phyloP scores from a whole-genome alignment of 1,140 invertebrate species.

The Cyphomyrmex costatus region DNA sequence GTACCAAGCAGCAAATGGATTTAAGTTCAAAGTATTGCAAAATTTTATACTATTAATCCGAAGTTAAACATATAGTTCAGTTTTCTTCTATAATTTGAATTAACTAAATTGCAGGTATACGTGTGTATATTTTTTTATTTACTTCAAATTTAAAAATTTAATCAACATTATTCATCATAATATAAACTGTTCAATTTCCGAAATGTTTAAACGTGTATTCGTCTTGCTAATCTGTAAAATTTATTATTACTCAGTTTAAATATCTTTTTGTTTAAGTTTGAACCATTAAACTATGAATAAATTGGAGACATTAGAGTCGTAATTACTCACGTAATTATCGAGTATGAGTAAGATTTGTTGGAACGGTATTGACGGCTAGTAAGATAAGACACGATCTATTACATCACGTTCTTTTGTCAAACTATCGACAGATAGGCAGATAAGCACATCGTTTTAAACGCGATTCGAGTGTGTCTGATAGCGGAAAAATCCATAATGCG shows the following conservation, averaged over 20 bases:
- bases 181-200: neutral
- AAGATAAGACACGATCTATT: constrained; percentile 67
- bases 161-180: neutral
- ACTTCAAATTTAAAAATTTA: neutral
- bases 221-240: neutral
- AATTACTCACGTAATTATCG: constrained; percentile 73
- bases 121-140: neutral
- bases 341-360: constrained; percentile 69
- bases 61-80: neutral
- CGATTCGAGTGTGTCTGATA: neutral
- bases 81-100: neutral
- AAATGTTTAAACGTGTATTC: neutral
- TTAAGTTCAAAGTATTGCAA: neutral
- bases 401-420: constrained; percentile 50
- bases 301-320: constrained; percentile 37
- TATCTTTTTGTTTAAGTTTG: neutral
- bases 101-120: neutral
- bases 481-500: neutral
- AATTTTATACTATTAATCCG: neutral
- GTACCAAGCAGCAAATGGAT: neutral
- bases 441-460: neutral
- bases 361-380: constrained; percentile 6
- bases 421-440: constrained; percentile 17
- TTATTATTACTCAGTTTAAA: neutral
- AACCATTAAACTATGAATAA: constrained; percentile 3